These are phyloP conservation scores for Scomber colias DNA, from an alignment of 2,113 vertebrate species.

Conservation along the genomic window DNA sequence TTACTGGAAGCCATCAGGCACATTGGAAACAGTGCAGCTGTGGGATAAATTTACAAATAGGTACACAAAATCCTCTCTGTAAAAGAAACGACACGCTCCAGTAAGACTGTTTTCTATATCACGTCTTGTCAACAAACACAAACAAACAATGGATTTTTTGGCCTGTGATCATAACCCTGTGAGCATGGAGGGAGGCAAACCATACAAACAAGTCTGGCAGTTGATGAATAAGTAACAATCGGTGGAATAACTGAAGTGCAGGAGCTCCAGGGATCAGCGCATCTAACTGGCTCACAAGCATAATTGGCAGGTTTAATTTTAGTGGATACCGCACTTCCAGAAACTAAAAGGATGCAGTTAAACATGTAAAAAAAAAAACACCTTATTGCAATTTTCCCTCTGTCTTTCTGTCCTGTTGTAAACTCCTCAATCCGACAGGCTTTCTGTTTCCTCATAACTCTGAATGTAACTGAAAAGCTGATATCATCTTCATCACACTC, in stretches of 20 bases:
- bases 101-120: background rate
- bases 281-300: slow-evolving; percentile 11
- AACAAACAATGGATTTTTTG: background rate
- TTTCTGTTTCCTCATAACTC: background rate
- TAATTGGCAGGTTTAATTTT: slow-evolving; percentile 14
- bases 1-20: background rate
- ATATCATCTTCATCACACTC: no score
- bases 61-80: background rate
- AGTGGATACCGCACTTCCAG: background rate
- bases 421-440: background rate
- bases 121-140: slow-evolving; percentile 14
- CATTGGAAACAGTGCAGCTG: slow-evolving; percentile 30
- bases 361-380: slow-evolving; percentile 41
- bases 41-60: slow-evolving; percentile 12
- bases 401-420: background rate
- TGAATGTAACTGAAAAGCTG: background rate
- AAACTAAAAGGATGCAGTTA: slow-evolving; percentile 42
- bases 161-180: background rate
- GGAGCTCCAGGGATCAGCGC: background rate
- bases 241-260: slow-evolving; percentile 15
- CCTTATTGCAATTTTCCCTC: background rate
- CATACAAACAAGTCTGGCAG: slow-evolving; percentile 52
- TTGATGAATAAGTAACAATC: slow-evolving; percentile 31
- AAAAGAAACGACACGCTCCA: background rate
- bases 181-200: background rate